Percentiles rank a stretch among this genome's conserved stretches.
These are phyloP conservation scores for Plectrocnemia conspersa DNA, from an alignment of 1,140 invertebrate genomes.

Conservation along the genomic window DNA sequence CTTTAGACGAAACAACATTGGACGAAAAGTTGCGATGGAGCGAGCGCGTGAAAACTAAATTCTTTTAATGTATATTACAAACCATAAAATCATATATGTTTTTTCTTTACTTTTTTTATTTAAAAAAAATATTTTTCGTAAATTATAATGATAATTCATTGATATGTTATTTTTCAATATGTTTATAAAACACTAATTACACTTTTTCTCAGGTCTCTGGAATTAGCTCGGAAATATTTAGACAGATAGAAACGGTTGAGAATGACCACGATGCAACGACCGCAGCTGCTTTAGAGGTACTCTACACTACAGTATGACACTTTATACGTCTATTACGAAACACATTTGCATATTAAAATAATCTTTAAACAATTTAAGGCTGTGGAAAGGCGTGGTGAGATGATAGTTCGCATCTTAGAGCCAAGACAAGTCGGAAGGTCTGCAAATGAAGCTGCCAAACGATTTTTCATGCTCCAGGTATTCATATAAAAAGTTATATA, in stretches of 20 bases:
- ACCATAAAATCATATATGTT: too few relatives aligned
- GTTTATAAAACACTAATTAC: slow-evolving; percentile 12
- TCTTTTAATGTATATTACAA: too few relatives aligned
- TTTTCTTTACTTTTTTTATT: too few relatives aligned
- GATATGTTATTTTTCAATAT: too few relatives aligned
- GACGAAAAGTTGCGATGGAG: too few relatives aligned
- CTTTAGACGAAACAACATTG: too few relatives aligned
- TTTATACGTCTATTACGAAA: too few relatives aligned
- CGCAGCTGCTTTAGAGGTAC: slow-evolving; percentile 78
- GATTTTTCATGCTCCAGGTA: slow-evolving; percentile 70
- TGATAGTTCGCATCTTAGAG: slow-evolving; percentile 89
- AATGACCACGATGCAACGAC: slow-evolving; percentile 91
- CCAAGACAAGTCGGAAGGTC: slow-evolving; percentile 76
- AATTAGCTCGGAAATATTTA: slow-evolving; percentile 92
- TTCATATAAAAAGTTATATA: too few relatives aligned
- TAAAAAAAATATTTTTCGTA: too few relatives aligned
- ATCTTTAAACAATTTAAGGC: slow-evolving; percentile 48
- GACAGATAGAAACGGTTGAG: slow-evolving; percentile 92
- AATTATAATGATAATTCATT: too few relatives aligned
- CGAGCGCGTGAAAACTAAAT: too few relatives aligned
- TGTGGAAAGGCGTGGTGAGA: slow-evolving; percentile 86
- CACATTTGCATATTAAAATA: neutral
- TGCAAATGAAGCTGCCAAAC: slow-evolving; percentile 76
- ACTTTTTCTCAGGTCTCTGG: slow-evolving; percentile 71
- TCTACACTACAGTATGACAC: slow-evolving; percentile 20